phyloP scores from a whole-genome alignment of 1,140 invertebrate species.

The Drosophila subobscura region DNA sequence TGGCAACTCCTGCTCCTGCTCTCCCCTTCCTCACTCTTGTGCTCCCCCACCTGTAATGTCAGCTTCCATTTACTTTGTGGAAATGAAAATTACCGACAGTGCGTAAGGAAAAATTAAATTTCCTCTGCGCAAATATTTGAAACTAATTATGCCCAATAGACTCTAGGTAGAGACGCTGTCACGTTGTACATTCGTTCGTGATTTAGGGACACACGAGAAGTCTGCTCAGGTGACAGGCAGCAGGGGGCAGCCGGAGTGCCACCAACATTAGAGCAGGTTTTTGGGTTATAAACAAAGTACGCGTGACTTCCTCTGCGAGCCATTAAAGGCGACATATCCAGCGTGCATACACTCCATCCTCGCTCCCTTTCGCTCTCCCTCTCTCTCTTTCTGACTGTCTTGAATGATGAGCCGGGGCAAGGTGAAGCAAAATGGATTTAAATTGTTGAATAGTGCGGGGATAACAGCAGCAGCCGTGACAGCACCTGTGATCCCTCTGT shows the following conservation, averaged over 20 bases:
- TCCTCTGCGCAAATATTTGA: slow-evolving; percentile 76
- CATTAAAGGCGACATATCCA: slow-evolving; percentile 79
- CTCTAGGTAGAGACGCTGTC: slow-evolving; percentile 38
- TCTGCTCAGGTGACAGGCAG: slow-evolving; percentile 26
- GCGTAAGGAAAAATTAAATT: slow-evolving; percentile 74
- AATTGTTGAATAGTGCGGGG: slow-evolving; percentile 79
- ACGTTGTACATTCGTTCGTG: slow-evolving; percentile 72
- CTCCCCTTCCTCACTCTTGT: not conserved
- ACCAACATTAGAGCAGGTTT: slow-evolving; percentile 37
- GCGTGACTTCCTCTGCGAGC: slow-evolving; percentile 78
- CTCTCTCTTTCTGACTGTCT: slow-evolving; percentile 17
- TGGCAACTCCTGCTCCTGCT: slow-evolving; percentile 16
- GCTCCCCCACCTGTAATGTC: slow-evolving; percentile 31
- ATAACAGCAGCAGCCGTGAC: slow-evolving; percentile 44
- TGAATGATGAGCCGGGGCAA: slow-evolving; percentile 61
- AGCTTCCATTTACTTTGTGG: slow-evolving; percentile 48
- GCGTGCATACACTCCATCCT: slow-evolving; percentile 32
- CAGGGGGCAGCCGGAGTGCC: not conserved
- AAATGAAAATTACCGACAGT: slow-evolving; percentile 65
- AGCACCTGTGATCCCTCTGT: slow-evolving; percentile 45
- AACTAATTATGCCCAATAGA: slow-evolving; percentile 83
- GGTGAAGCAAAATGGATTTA: slow-evolving; percentile 71
- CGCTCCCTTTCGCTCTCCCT: not conserved
- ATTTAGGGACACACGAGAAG: slow-evolving; percentile 51
- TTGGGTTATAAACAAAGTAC: slow-evolving; percentile 80